These are phyloP conservation scores for Lota lota DNA, from an alignment of 2,113 vertebrate species.

Conservation along the genomic window DNA sequence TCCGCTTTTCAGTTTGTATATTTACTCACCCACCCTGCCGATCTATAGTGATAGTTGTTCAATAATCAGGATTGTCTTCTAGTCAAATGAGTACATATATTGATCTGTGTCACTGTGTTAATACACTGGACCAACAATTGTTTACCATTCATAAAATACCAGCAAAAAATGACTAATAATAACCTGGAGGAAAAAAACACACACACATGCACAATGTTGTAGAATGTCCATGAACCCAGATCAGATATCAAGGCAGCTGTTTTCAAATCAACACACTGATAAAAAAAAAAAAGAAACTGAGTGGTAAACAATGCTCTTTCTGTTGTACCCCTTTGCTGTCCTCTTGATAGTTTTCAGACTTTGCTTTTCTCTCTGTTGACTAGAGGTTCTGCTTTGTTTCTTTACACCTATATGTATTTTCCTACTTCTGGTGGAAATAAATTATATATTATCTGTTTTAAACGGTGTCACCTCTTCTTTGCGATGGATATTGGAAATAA, in stretches of 20 bases:
- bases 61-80: conserved; percentile 71
- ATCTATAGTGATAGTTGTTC: conserved; percentile 71
- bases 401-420: conserved; percentile 98
- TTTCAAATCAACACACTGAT: conserved; percentile 88
- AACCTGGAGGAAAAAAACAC: conserved; percentile 24
- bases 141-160: conserved; percentile 98
- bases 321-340: conserved; percentile 85
- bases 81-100: conserved; percentile 76
- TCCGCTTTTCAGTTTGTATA: conserved; percentile 57
- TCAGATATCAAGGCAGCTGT: conserved; percentile 89
- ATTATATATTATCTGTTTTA: conserved; percentile 97
- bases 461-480: conserved; percentile 81
- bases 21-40: conserved; percentile 58
- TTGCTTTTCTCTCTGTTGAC: conserved; percentile 86
- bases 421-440: conserved; percentile 99
- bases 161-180: conserved; percentile 72
- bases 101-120: conserved; percentile 83
- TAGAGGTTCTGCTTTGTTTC: conserved; percentile 95
- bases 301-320: conserved; percentile 93
- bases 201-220: conserved; percentile 93
- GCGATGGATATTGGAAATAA: conserved; percentile 65
- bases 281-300: conserved; percentile 81
- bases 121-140: conserved; percentile 98
- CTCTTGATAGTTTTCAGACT: conserved; percentile 88
- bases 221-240: conserved; percentile 85